These are phyloP conservation scores for Lepidocyrtoides sp. DNA, from an alignment of 2,888 invertebrate genomes.

Conservation along the genomic window DNA sequence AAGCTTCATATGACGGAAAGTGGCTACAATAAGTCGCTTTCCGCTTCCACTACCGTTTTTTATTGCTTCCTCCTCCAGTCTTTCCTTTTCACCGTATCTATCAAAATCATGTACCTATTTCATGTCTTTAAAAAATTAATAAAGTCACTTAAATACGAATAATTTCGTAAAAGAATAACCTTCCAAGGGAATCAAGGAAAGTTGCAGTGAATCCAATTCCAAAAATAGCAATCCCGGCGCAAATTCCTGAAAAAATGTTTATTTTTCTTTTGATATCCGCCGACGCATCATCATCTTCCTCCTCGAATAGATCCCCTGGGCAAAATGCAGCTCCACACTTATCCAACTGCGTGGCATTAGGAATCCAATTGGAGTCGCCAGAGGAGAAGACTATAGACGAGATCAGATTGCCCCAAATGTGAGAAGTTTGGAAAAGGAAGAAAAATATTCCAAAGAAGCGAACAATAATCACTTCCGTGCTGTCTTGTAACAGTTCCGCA, in stretches of 20 bases:
- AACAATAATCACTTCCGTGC: constrained; percentile 96
- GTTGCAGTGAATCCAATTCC: constrained; percentile 95
- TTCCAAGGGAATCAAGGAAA: constrained; percentile 92
- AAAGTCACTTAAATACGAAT: constrained; percentile 94
- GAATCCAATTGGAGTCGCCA: constrained; percentile 93
- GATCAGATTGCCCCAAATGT: constrained; percentile 98
- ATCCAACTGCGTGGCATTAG: constrained; percentile 83
- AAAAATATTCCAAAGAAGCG: constrained; percentile 99
- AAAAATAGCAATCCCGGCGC: constrained; percentile 94
- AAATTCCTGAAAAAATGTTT: constrained; percentile 95
- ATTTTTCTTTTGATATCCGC: constrained; percentile 94
- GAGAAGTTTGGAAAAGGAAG: constrained; percentile 96
- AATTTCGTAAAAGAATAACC: constrained; percentile 90
- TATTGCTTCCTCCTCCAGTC: constrained; percentile 87
- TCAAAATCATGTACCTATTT: constrained; percentile 97
- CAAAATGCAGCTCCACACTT: constrained; percentile 78
- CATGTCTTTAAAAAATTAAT: constrained; percentile 91
- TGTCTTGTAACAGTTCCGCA: constrained; percentile 92
- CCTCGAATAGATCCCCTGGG: constrained; percentile 86
- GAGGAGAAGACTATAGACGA: constrained; percentile 96
- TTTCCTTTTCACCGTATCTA: constrained; percentile 95
- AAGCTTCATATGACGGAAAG: constrained; percentile 94
- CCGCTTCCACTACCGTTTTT: constrained; percentile 90
- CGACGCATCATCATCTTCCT: constrained; percentile 90
- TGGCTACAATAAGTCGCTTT: constrained; percentile 94